Evolutionary conservation across 1,140 invertebrate genomes (phyloP), one percentile per base, ranked within the genome.

Genomic region (Nomia melanderi): DNA sequence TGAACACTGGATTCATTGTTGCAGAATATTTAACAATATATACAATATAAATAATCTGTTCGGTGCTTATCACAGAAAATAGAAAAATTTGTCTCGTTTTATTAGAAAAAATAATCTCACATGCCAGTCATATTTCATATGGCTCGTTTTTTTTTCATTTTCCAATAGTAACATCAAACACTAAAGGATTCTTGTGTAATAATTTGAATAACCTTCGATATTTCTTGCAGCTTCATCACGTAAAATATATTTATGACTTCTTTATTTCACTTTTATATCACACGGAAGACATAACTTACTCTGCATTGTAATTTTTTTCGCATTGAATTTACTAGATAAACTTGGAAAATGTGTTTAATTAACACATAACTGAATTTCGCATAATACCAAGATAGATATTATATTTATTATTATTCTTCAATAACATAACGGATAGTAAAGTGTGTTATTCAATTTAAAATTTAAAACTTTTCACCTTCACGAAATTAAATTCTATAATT

Each of bases 1-100:
- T 92, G 1, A 87, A 65, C 44, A 91, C 14, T 8, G 88, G 79
- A 78, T 79, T 88, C 89, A 90, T 91, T 67, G 74, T 88, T 33
- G 9, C 12, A 25, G n/a, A 39, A 2, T 62, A 60, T 23, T n/a
- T 23, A 14, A 62, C 33, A 25, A 36, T 62, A n/a, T 36, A 20
- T 60, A 47, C 23, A 17, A 1, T 31, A 31, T 31, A 14, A 31
- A 31, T 60, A 4, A n/a, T 29, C 4, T 33, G 9, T 53, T 53
- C 47, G 11, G 63, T n/a, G 50, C 11, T 31, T 64, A 64, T 29
- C 9, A 47, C 23, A 63, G 23, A 44, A 41, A 63, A 27, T 27
- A 23, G 25, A 29, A n/a, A 17, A 1, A 1, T 7, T 50, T 44
- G 36, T 47, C 17, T 50, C 20, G n/a, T 60, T 57, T 8, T 57